A percentile compares a stretch with the other conserved stretches of the same genome.
phyloP scores from a whole-genome alignment of 2,113 vertebrate species.

The Pygathrix nemaeus region DNA sequence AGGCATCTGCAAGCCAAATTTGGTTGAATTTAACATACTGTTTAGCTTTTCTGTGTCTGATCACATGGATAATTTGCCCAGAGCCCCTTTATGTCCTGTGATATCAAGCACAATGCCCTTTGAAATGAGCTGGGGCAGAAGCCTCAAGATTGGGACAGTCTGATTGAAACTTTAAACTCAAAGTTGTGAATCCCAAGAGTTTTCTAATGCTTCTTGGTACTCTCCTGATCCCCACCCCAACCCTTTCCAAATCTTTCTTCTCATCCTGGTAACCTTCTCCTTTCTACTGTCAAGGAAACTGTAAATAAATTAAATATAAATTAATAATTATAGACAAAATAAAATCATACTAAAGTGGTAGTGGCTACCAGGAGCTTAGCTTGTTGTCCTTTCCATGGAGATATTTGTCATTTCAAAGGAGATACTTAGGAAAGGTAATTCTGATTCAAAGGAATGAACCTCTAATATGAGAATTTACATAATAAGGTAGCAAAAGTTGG shows the following conservation, averaged over 20 bases:
- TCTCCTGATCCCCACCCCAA: background rate
- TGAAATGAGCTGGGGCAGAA: background rate
- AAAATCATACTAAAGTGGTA: constrained; percentile 11
- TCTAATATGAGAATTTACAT: background rate
- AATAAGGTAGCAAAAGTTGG: background rate
- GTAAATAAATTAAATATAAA: background rate
- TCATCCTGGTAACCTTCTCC: background rate
- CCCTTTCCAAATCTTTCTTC: background rate
- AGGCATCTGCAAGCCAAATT: background rate
- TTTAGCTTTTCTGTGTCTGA: background rate
- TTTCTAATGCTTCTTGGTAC: background rate
- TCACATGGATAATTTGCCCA: background rate
- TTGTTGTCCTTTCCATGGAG: background rate
- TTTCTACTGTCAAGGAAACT: background rate
- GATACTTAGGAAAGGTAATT: background rate
- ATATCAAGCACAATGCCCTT: background rate
- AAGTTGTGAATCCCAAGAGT: background rate
- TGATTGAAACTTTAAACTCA: background rate
- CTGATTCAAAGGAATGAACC: background rate
- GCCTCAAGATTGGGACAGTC: background rate
- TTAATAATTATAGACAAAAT: background rate
- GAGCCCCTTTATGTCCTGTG: background rate
- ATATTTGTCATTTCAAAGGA: background rate
- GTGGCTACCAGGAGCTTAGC: background rate
- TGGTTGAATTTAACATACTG: background rate